Evolutionary conservation across 2,888 invertebrate genomes (phyloP), one percentile per base, ranked within the genome.

Genomic region (Tridacna crocea): DNA sequence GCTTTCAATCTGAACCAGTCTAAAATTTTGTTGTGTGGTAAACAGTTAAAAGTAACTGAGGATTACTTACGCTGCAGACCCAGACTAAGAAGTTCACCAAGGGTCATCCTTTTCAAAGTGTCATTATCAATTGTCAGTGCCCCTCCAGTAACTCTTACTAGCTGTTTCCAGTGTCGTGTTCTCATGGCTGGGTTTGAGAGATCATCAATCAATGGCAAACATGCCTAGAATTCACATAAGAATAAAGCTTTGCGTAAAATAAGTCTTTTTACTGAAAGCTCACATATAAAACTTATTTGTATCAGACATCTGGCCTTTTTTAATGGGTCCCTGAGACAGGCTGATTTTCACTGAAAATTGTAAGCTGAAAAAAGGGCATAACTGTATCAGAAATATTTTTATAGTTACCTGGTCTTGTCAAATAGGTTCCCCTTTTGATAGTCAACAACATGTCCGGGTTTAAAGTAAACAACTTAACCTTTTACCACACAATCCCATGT

Each of bases 121-220:
- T 94, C 94, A 81, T 93, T 94, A 86, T 94, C 94, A 17, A 94
- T 92, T 26, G 91, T 92, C 60, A 94, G 88, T 19, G 92, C 92
- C 0, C 93, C 94, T n/a, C 94, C 94, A 10, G 94, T 94, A 24
- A 94, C 93, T 10, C 94, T 86, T 8, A 94, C 93, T 72, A 94
- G 87, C 88, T 94, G 94, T 84, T 94, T 94, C 94, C 94, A 94
- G 88, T 94, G 94, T 13, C 94, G 88, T 0, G 94, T 94, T 77
- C 94, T 90, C 94, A 94, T 94, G 17, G 94, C 94, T 19, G 94
- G 93, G 84, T 94, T 94, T 79, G 93, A 92, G 73, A 94, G 90
- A 87, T 94, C 93, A 83, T 94, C 94, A 55, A 94, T 93, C 83
- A 94, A 79, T 0, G 94, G 94, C 47, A 94, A 88, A 87, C 94